Evolutionary conservation across 2,797 vertebrate genomes (phyloP).

Genomic region (Garrulus glandarius): DNA sequence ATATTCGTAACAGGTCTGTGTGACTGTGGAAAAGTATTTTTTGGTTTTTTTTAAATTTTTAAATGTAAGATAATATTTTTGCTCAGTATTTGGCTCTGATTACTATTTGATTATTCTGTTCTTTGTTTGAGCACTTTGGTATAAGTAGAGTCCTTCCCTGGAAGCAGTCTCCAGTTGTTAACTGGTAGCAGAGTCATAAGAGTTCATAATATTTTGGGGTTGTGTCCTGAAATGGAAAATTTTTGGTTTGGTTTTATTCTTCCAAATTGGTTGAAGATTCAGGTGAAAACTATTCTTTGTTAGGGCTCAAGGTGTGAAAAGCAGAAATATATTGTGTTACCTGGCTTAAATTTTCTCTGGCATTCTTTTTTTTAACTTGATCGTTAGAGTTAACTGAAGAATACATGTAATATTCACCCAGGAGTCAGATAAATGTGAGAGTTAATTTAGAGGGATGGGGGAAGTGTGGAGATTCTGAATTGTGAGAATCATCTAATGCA

Average conservation of each 20-base stretch:
- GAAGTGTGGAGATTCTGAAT: background rate
- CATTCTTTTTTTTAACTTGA: background rate
- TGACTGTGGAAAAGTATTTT: background rate
- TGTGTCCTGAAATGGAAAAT: background rate
- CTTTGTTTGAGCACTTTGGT: background rate
- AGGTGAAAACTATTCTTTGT: background rate
- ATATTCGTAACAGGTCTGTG: background rate
- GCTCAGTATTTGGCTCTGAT: background rate
- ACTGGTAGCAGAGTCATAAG: background rate
- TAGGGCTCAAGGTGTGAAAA: background rate
- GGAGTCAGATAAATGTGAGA: background rate
- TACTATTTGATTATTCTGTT: background rate
- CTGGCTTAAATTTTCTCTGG: background rate
- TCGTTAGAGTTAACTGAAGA: background rate
- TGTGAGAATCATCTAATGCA: fast-evolving
- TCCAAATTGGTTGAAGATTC: background rate
- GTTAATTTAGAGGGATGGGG: background rate
- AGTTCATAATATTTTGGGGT: background rate
- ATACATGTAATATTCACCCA: background rate
- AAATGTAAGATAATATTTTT: background rate
- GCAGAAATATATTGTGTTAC: background rate
- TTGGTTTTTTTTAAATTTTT: background rate
- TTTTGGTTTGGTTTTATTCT: background rate
- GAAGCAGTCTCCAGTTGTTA: background rate
- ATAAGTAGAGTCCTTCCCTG: background rate